Evolutionary conservation across 2,797 vertebrate genomes (phyloP).

Genomic region (Gymnopithys bicolor): DNA sequence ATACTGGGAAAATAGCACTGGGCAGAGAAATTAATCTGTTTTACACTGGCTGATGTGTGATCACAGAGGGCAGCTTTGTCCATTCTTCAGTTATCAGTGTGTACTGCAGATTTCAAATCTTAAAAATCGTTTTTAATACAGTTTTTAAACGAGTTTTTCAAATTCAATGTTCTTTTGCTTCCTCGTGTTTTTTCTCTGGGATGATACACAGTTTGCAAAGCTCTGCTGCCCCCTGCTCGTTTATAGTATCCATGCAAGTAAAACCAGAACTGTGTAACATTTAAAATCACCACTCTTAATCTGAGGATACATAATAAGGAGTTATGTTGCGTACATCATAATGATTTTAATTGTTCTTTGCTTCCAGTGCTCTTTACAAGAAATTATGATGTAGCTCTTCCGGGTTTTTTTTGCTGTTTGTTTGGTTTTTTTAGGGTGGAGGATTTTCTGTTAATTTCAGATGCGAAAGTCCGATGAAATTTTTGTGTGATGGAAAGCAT

Average conservation of each 20-base stretch:
- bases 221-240: slow-evolving; percentile 74
- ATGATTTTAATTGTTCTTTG: neutral
- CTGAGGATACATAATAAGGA: neutral
- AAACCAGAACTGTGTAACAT: neutral
- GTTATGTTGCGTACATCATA: neutral
- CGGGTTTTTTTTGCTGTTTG: neutral
- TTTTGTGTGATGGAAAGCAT: neutral
- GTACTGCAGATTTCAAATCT: neutral
- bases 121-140: neutral
- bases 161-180: neutral
- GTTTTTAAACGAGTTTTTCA: neutral
- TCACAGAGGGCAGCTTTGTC: neutral
- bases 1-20: neutral
- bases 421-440: neutral
- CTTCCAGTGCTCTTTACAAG: neutral
- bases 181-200: neutral
- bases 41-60: neutral
- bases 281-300: neutral
- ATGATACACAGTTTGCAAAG: neutral
- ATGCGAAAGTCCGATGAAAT: neutral
- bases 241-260: neutral
- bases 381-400: neutral
- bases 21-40: neutral
- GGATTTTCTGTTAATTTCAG: neutral
- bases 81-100: neutral